Base-by-base conservation (phyloP, 1,140 invertebrate genomes). In the Idris sp. region DNA sequence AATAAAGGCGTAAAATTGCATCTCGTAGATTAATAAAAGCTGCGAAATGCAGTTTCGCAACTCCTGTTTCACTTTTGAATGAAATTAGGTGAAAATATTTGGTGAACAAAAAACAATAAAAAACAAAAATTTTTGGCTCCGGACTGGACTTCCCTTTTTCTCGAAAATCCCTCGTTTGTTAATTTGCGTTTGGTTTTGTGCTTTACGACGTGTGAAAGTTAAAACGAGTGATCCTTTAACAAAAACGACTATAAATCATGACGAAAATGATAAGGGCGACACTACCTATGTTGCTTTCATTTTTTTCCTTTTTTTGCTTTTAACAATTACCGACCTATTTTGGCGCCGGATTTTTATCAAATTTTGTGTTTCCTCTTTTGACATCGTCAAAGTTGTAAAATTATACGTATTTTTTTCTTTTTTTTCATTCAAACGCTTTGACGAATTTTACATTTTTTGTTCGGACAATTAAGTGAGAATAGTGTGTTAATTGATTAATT, bases 181-280 rank as follows among this genome's bases (percentile, higher is more conserved):
- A 54, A 33, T 61, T 71, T 71, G 33, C 16, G 48, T 71, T 71
- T 71, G 48, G 25, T 71, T 69, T 71, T 49, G 44, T 69, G 67
- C 67, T 71, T 71, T 71, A 62, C 28, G 28, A 62, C 56, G 54
- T 69, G 46, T 61, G 67, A 61, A 40, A 69, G 64, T 68, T 58
- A 35, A n/a, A 68, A 49, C 43, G 53, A 59, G 46, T 61, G 65
- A 51, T 53, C 35, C 44, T 44, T 16, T 59, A 71, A 54, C 46
- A 61, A 43, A 38, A 38, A 40, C 56, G 67, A 71, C 67, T 44
- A 40, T 35, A 25, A 71, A 62, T 36, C 49, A 71, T 62, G 67
- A 71, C 67, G 56, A 62, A 71, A 71, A 71, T 56, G 67, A 71
- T 71, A 62, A 71, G 67, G 56, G 56, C 49, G 48, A 61, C 67